These are phyloP conservation scores for Leptoclinus maculatus DNA, from an alignment of 2,797 vertebrate genomes.

Conservation along the genomic window DNA sequence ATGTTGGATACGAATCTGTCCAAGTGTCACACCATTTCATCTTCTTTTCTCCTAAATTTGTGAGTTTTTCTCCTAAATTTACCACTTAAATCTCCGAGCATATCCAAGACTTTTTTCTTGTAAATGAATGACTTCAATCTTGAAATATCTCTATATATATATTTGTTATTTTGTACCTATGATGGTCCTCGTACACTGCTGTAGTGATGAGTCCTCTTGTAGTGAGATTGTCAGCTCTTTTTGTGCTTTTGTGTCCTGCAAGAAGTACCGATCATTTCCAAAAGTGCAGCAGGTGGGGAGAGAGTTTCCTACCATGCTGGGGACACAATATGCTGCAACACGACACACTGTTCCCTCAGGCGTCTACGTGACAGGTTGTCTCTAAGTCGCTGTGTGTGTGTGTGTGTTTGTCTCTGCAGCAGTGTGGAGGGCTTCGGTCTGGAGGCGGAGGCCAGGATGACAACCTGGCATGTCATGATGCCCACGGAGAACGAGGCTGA, in stretches of 20 bases:
- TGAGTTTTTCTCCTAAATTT: too few species aligned
- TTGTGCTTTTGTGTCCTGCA: neutral
- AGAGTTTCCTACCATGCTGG: slow-evolving; percentile 27
- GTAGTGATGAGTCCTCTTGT: too few species aligned
- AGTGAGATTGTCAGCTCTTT: neutral
- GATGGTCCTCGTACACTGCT: too few species aligned
- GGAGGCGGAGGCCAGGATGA: slow-evolving; percentile 99
- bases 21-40: too few species aligned
- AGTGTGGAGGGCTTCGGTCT: slow-evolving; percentile 96
- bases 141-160: neutral
- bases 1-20: neutral
- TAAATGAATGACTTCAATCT: neutral
- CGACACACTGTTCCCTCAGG: neutral
- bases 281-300: slow-evolving; percentile 31
- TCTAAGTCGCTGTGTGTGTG: slow-evolving; percentile 1
- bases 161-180: too few species aligned
- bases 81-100: too few species aligned
- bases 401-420: slow-evolving; percentile 73
- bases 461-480: slow-evolving; percentile 99
- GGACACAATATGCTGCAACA: slow-evolving; percentile 27
- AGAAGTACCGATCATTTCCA: slow-evolving; percentile 4
- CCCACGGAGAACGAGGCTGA: slow-evolving; percentile 92
- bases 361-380: neutral
- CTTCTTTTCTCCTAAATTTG: too few species aligned
- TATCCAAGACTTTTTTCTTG: neutral